phyloP scores from a whole-genome alignment of 2,113 vertebrate species.

The western clawed frog (Xenopus tropicalis) region UCB_Xtro_10.0 CM004449.2:122217001-122217500 shows the following conservation, averaged over 20 bases:
- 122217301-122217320: not conserved
- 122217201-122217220: not conserved
- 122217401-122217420: not conserved
- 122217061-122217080: no score
- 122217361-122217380: not conserved
- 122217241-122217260: constrained; percentile 9
- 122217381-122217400: not conserved
- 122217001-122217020: no score
- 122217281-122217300: no score
- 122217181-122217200: not conserved
- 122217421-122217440: not conserved
- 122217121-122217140: no score
- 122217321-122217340: constrained; percentile 1
- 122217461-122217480: constrained; percentile 4
- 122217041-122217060: no score
- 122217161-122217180: no score
- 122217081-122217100: no score
- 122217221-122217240: no score
- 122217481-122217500: not conserved
- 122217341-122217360: not conserved
- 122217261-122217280: not conserved
- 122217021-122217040: no score
- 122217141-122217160: no score
- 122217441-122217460: not conserved
- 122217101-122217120: no score